A percentile compares a stretch with the other conserved stretches of the same genome.
Conservation (phyloP, 64 coral and sea anemone genomes). For the Orbicella faveolata region DNA sequence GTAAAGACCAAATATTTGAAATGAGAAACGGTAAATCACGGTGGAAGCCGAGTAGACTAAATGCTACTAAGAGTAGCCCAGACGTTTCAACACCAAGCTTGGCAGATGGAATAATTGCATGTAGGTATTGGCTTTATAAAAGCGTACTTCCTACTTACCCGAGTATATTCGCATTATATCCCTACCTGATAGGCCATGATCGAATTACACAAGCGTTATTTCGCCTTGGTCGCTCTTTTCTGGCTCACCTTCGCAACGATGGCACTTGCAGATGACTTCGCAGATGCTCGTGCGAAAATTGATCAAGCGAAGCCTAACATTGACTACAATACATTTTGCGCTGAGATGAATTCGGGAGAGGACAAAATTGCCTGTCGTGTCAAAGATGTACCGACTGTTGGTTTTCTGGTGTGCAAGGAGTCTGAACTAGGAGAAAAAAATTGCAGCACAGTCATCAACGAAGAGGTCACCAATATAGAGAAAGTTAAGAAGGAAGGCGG, state of each 20-base stretch:
- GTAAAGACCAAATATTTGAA: not conserved
- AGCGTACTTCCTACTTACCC: too few relatives aligned
- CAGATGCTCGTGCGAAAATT: conserved; percentile 31
- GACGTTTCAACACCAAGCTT: too few relatives aligned
- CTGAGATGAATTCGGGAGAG: conserved; percentile 8
- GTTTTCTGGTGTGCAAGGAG: conserved; percentile 53
- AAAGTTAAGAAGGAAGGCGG: not conserved
- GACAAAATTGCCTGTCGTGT: conserved; percentile 60
- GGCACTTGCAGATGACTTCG: conserved; percentile 19
- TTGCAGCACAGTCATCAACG: conserved; percentile 16
- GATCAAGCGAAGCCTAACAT: conserved; percentile 29
- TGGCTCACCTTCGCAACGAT: not conserved
- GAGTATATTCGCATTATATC: not conserved
- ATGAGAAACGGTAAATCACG: not conserved
- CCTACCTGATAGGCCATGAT: too few relatives aligned
- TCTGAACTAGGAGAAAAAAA: conserved; percentile 1
- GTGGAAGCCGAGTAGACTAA: not conserved
- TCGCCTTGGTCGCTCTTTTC: not conserved
- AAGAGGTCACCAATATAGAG: conserved; percentile 8
- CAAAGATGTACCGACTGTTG: conserved; percentile 31
- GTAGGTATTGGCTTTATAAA: too few relatives aligned
- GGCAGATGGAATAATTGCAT: too few relatives aligned
- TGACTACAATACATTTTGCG: conserved; percentile 33
- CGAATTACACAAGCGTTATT: conserved; percentile 21
- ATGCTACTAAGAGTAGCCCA: too few relatives aligned